These are phyloP conservation scores for Mustela erminea DNA, from an alignment of 2,797 vertebrate genomes.

Conservation along the genomic window DNA sequence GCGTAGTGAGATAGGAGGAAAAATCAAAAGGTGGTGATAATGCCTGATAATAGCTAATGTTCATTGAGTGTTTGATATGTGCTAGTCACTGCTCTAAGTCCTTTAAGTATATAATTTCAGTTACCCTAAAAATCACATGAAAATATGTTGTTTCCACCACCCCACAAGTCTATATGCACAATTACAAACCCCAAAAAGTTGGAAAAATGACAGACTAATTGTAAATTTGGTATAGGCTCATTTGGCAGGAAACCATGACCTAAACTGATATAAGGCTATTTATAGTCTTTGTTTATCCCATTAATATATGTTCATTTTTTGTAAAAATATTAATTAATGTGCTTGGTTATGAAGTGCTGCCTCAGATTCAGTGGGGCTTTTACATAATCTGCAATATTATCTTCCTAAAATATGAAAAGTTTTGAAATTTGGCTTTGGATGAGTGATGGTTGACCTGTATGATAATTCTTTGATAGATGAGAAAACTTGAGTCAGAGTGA, in stretches of 20 bases:
- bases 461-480: slow-evolving; percentile 41
- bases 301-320: neutral
- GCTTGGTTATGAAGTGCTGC: neutral
- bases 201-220: neutral
- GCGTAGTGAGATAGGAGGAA: neutral
- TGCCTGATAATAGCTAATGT: neutral
- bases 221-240: neutral
- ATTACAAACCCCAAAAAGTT: neutral
- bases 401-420: slow-evolving; percentile 18
- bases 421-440: slow-evolving; percentile 18
- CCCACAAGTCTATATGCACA: neutral
- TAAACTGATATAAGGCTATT: neutral
- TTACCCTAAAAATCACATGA: neutral
- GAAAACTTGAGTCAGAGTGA: neutral
- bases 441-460: neutral
- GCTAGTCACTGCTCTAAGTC: neutral
- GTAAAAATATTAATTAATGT: neutral
- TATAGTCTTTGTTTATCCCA: neutral
- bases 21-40: neutral
- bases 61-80: neutral
- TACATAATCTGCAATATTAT: neutral
- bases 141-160: neutral
- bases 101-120: slow-evolving; percentile 4
- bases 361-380: neutral
- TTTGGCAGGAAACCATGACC: neutral